These are phyloP conservation scores for Drosophila parthenogenetica DNA, from an alignment of 2,888 invertebrate species.

Conservation along the genomic window DNA sequence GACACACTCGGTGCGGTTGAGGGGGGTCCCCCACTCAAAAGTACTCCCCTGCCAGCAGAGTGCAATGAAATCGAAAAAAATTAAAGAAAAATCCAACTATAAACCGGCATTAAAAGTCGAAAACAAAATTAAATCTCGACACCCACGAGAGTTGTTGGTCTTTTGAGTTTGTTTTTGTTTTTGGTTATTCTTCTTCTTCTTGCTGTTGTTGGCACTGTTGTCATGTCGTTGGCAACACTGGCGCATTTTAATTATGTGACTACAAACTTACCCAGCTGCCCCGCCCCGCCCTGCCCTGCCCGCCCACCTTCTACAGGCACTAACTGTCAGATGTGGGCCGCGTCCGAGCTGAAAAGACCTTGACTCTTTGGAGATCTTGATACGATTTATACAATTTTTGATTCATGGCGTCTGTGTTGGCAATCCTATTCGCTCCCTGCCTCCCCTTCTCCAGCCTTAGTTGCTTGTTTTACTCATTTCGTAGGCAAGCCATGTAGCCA, in stretches of 20 bases:
- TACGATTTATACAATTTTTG: conserved; percentile 77
- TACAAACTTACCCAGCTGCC: conserved; percentile 33
- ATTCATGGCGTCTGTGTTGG: conserved; percentile 62
- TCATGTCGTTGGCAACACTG: conserved; percentile 68
- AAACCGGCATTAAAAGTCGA: conserved; percentile 52
- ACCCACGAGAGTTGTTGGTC: conserved; percentile 57
- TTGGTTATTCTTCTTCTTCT: conserved; percentile 31
- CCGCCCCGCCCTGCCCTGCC: too few species aligned
- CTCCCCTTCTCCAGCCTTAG: neutral
- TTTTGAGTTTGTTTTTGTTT: conserved; percentile 27
- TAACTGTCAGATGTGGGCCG: conserved; percentile 45
- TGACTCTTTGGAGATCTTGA: conserved; percentile 73
- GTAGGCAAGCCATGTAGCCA: conserved; percentile 73
- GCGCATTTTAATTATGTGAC: conserved; percentile 77
- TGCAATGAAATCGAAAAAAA: conserved; percentile 43
- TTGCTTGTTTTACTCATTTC: conserved; percentile 49
- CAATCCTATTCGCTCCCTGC: neutral
- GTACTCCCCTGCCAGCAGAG: conserved; percentile 38
- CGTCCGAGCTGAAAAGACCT: conserved; percentile 67
- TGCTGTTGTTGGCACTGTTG: conserved; percentile 44
- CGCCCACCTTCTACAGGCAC: conserved; percentile 9
- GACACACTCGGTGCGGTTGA: conserved; percentile 24
- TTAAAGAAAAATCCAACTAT: conserved; percentile 37
- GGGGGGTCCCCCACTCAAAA: conserved; percentile 16
- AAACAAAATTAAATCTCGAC: conserved; percentile 60